These are phyloP conservation scores for Silurus aristotelis DNA, from an alignment of 2,797 vertebrate genomes.

Conservation along the genomic window DNA sequence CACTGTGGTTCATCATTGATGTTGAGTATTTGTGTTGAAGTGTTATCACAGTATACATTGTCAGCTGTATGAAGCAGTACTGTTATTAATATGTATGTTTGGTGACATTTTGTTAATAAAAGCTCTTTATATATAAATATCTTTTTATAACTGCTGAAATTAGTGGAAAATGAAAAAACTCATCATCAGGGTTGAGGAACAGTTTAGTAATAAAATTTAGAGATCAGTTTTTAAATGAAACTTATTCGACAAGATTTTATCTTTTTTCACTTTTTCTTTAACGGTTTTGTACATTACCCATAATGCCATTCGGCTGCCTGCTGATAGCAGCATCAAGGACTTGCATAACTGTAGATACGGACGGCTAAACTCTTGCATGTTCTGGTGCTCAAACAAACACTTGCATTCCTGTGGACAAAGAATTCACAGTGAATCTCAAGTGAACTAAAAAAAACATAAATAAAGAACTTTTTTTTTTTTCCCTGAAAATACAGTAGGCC, in stretches of 20 bases:
- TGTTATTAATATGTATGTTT: conserved; percentile 71
- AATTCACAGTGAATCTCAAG: neutral
- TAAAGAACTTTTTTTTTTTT: too few species aligned
- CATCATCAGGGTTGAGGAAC: too few species aligned
- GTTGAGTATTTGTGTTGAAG: conserved; percentile 55
- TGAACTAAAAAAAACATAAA: neutral
- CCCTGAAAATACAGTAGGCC: neutral
- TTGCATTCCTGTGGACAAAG: neutral
- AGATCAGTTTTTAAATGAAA: too few species aligned
- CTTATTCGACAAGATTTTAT: neutral
- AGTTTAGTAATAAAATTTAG: too few species aligned
- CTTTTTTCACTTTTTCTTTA: neutral
- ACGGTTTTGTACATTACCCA: neutral
- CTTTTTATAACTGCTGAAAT: neutral
- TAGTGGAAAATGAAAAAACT: too few species aligned
- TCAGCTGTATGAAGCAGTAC: conserved; percentile 59
- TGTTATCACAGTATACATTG: conserved; percentile 50
- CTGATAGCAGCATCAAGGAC: neutral
- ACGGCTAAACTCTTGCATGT: neutral
- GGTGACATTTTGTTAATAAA: conserved; percentile 81
- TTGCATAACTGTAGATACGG: neutral
- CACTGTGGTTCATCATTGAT: conserved; percentile 58
- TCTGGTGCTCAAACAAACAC: neutral
- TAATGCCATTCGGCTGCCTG: neutral
- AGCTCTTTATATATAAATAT: conserved; percentile 53